Base-by-base conservation (phyloP, 2,888 invertebrate genomes). In the Ochropacha duplaris region DNA sequence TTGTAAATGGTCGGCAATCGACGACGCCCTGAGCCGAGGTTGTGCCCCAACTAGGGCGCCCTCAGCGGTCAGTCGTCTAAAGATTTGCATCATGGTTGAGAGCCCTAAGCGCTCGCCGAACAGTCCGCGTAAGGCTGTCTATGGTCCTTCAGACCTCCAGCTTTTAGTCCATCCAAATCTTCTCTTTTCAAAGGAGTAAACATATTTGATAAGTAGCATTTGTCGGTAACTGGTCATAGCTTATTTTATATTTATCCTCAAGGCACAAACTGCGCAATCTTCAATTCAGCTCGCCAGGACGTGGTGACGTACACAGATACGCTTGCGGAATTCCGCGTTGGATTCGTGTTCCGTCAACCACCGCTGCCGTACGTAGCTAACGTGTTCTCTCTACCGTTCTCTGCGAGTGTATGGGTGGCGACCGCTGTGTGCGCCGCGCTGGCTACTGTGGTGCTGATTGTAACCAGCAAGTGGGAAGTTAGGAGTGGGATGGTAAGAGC, bases 311-410 rank as follows among this genome's bases (percentile, higher is more conserved):
- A 88, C 73, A 85, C 94, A 0, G 92, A 93, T 50, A 79, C 85
- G 50, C 81, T 94, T 3, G 87, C 90, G 0, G 89, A 88, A 1
- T 90, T 92, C 24, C 77, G 71, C 3, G 77, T 84, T 0, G 86
- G 88, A 44, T 95, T 96, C 74, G 79, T 96, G 61, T 95, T 95
- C 79, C 94, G 94, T 0, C 94, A 94, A 69, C 96, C 96, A 0
- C 94, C 95, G 0, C 84, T 96, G 1, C 94, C 96, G 0, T 94
- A 94, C 61, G 94, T 95, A 0, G 85, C 93, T 49, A 96, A 96
- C 68, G 94, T 96, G 56, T 96, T 94, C 81, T 90, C 92, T 1
- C 81, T 95, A 52, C 95, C 96, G 0, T 96, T 96, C 76, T 88
- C 93, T 2, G 78, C 74, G 0, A 79, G 83, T 1, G 95, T 96